phyloP scores from a whole-genome alignment of 2,888 invertebrate genomes.

The Monoplex corrugatus region DNA sequence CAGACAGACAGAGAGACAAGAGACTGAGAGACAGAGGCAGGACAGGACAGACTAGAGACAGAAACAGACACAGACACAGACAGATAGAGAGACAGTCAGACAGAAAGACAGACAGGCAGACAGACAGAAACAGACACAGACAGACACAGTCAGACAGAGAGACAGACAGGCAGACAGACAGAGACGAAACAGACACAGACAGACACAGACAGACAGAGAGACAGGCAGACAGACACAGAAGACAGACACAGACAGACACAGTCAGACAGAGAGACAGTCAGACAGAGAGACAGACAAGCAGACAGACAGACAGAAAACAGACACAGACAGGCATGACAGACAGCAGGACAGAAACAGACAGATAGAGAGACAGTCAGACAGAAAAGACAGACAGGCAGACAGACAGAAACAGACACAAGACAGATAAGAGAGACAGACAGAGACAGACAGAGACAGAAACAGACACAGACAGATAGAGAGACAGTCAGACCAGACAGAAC shows the following conservation, averaged over 20 bases:
- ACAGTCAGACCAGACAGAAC: background rate
- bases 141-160: background rate
- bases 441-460: background rate
- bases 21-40: background rate
- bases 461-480: too few species aligned
- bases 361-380: background rate
- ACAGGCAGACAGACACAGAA: background rate
- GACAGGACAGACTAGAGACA: background rate
- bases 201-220: background rate
- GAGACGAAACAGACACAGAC: background rate
- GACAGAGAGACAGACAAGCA: background rate
- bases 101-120: background rate
- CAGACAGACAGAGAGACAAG: background rate
- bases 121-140: background rate
- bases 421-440: background rate
- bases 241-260: background rate
- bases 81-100: background rate
- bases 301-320: background rate
- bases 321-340: too few species aligned
- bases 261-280: background rate
- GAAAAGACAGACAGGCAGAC: background rate
- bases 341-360: background rate
- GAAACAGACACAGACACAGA: background rate
- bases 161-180: background rate
- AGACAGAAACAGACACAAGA: too few species aligned